A percentile compares a stretch with the other conserved stretches of the same genome.
Evolutionary conservation across 2,113 vertebrate genomes (phyloP).

Genomic region (Epinephelus lanceolatus): DNA sequence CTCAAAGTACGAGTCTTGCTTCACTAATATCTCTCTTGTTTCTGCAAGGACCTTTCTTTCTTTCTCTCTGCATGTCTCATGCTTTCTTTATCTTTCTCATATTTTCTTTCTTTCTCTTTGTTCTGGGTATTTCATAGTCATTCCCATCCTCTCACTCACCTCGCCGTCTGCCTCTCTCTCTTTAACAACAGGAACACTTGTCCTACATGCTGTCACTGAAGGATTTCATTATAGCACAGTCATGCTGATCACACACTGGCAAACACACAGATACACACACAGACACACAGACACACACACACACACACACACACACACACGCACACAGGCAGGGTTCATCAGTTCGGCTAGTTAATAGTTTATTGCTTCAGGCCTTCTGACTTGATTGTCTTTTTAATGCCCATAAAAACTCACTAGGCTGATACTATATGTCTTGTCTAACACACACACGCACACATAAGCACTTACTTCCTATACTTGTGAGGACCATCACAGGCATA

Average conservation of each 20-base stretch:
- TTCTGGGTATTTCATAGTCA: neutral
- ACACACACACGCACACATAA: slow-evolving; percentile 9
- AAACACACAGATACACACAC: neutral
- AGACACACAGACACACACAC: too few species aligned
- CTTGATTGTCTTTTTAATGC: slow-evolving; percentile 77
- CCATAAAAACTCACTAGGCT: slow-evolving; percentile 66
- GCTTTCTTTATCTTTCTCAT: too few species aligned
- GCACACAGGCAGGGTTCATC: slow-evolving; percentile 60
- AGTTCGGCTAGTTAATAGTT: slow-evolving; percentile 71
- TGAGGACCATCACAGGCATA: neutral
- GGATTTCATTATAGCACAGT: slow-evolving; percentile 57
- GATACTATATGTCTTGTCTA: slow-evolving; percentile 36
- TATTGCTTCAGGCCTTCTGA: slow-evolving; percentile 68
- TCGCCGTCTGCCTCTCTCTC: slow-evolving; percentile 2
- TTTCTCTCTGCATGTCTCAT: neutral
- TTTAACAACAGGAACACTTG: slow-evolving; percentile 58
- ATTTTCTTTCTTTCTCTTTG: neutral
- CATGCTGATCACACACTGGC: slow-evolving; percentile 44
- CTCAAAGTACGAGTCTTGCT: neutral
- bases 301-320: slow-evolving; percentile 35
- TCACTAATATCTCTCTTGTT: neutral
- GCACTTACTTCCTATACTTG: neutral
- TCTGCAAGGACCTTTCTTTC: neutral
- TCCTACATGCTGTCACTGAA: slow-evolving; percentile 59
- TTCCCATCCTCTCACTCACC: neutral